phyloP scores from a whole-genome alignment of 1,140 invertebrate species.

The Pygmarrhopalites habei region DNA sequence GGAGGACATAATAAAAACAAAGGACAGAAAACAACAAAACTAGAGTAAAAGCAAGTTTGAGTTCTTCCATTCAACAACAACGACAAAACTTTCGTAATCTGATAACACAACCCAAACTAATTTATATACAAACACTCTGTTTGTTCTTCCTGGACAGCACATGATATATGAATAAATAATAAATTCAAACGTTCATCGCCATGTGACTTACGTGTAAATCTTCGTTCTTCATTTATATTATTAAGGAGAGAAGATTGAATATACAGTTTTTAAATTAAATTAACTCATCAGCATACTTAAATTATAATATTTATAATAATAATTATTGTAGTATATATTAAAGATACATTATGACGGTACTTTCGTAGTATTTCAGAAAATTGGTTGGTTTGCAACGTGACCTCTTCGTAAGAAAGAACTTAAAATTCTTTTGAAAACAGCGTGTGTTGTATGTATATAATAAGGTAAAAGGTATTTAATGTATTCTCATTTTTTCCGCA shows the following conservation, averaged over 20 bases:
- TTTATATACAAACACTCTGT: not conserved
- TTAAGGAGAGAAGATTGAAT: slow-evolving; percentile 15
- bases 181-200: not conserved
- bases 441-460: too few species aligned
- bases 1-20: not conserved
- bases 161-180: not conserved
- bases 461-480: too few species aligned
- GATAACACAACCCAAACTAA: not conserved
- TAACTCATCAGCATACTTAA: not conserved
- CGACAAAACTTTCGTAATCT: not conserved
- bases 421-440: too few species aligned
- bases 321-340: too few species aligned
- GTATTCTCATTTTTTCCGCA: too few species aligned
- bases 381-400: too few species aligned
- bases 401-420: too few species aligned
- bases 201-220: not conserved
- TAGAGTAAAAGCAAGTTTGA: not conserved
- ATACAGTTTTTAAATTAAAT: slow-evolving; percentile 5
- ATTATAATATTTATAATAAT: too few species aligned
- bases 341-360: too few species aligned
- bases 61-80: not conserved
- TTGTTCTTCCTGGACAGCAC: not conserved
- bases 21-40: slow-evolving; percentile 8
- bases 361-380: too few species aligned
- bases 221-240: slow-evolving; percentile 11